phyloP scores from a whole-genome alignment of 2,888 invertebrate genomes.

The Alloscopus bannaensis region DNA sequence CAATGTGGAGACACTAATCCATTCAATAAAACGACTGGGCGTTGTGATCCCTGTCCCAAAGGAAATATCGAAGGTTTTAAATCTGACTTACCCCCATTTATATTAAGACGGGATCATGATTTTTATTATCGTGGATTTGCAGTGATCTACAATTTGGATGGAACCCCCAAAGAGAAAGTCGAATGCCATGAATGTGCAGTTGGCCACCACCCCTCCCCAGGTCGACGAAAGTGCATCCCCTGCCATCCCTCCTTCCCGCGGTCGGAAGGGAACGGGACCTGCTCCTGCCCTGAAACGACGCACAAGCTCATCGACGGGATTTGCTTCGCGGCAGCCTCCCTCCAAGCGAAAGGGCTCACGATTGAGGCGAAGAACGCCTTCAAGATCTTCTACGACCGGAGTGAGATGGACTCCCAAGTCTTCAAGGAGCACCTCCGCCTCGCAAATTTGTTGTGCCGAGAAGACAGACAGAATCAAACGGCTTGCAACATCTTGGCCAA shows the following conservation, averaged over 20 bases:
- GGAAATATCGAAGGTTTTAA: constrained; percentile 67
- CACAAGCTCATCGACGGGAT: constrained; percentile 75
- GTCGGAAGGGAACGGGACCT: constrained; percentile 73
- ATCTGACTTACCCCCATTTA: background rate
- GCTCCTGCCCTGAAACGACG: constrained; percentile 75
- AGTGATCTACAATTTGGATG: constrained; percentile 59
- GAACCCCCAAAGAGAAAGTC: constrained; percentile 37
- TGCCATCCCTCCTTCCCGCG: constrained; percentile 74
- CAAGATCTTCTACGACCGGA: constrained; percentile 75
- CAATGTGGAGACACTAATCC: constrained; percentile 58
- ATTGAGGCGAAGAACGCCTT: constrained; percentile 72
- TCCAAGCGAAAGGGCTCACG: constrained; percentile 75
- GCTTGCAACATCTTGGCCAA: constrained; percentile 83
- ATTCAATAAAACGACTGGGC: constrained; percentile 52
- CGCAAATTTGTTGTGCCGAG: constrained; percentile 76
- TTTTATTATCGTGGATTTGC: background rate
- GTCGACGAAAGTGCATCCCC: constrained; percentile 75
- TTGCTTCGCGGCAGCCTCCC: constrained; percentile 75
- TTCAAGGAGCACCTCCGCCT: constrained; percentile 76
- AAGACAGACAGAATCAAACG: constrained; percentile 76
- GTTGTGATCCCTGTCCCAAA: constrained; percentile 65
- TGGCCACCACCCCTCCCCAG: constrained; percentile 75
- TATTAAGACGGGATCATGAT: background rate
- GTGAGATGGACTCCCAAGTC: constrained; percentile 75
- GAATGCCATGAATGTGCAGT: constrained; percentile 76